These are phyloP conservation scores for Tetramorium bicarinatum DNA, from an alignment of 2,888 invertebrate genomes.

Conservation along the genomic window DNA sequence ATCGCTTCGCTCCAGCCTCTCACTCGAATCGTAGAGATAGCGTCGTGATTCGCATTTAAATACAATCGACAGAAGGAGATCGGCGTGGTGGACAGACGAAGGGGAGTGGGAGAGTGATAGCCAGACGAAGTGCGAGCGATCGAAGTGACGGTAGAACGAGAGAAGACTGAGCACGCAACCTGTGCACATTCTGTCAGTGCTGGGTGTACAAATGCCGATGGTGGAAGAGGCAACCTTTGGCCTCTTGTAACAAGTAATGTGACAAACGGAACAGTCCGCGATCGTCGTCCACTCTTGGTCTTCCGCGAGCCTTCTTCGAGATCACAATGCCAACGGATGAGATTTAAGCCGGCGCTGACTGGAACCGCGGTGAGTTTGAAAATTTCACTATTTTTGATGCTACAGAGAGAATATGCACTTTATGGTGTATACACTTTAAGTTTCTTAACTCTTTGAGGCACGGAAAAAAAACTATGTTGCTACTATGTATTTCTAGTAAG, in stretches of 20 bases:
- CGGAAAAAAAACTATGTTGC: too few species aligned
- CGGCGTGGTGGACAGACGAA: not conserved
- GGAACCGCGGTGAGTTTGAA: not conserved
- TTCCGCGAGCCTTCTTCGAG: not conserved
- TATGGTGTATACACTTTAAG: not conserved
- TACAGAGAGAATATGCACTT: not conserved
- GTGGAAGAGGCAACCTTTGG: constrained; percentile 43
- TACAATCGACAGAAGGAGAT: constrained; percentile 4
- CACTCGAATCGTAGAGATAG: not conserved
- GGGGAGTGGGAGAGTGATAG: constrained; percentile 6
- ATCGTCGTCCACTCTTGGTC: not conserved
- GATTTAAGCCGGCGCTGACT: constrained; percentile 1
- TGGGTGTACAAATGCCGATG: constrained; percentile 43
- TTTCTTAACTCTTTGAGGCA: too few species aligned
- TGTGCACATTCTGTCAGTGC: not conserved
- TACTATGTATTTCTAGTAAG: too few species aligned
- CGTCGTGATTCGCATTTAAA: constrained; percentile 35
- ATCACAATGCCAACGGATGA: not conserved
- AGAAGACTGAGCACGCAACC: not conserved
- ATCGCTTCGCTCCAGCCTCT: not conserved
- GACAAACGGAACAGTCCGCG: not conserved
- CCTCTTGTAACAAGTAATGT: constrained; percentile 20
- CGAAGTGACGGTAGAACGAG: constrained; percentile 29
- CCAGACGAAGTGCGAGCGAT: constrained; percentile 3
- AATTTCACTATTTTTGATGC: not conserved